Evolutionary conservation across 2,888 invertebrate species (phyloP), one percentile per base, ranked within the genome.

Genomic region (Steinernema hermaphroditum): DNA sequence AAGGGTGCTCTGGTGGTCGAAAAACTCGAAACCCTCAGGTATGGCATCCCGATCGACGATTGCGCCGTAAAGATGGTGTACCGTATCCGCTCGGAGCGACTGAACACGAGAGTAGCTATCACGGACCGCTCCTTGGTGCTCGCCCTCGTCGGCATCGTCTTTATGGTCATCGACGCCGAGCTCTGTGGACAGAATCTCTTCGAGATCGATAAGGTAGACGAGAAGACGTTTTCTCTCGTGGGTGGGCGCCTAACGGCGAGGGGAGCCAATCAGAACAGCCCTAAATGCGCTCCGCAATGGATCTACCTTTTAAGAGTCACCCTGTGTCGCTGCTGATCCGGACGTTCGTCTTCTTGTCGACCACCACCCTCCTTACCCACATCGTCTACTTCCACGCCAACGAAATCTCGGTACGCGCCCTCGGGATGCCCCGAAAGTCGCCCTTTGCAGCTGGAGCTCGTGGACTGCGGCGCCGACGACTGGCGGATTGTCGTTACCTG

Each of bases 381-480:
- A 82, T 85, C 54, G 75, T 84, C n/a, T 75, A 79, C 29, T 85
- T 81, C 69, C 85, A 85, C 74, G 71, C 80, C n/a, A 85, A 85
- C 75, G 85, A 85, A 72, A 78, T 85, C 62, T 77, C 81, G 79
- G 84, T 85, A 72, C 41, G 37, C n/a, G 37, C 4, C 19, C 32
- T 16, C 37, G 37, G 37, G 37, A 16, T n/a, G n/a, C n/a, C n/a
- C n/a, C n/a, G n/a, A n/a, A n/a, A n/a, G n/a, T n/a, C n/a, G n/a
- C 29, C 16, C 71, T 76, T 22, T 81, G 54, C 91, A 98, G 97
- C 91, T 98, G 90, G 98, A 97, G 91, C 94, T 97, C 92, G 95
- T 98, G 90, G 97, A 98, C 91, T 99, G 98, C 91, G 97, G 97
- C 90, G 96, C 97, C 81, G 98, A 99, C 89, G 98, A 98, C 90